Evolutionary conservation across 2,888 invertebrate species (phyloP).

Genomic region (Tricholauxania praeusta): DNA sequence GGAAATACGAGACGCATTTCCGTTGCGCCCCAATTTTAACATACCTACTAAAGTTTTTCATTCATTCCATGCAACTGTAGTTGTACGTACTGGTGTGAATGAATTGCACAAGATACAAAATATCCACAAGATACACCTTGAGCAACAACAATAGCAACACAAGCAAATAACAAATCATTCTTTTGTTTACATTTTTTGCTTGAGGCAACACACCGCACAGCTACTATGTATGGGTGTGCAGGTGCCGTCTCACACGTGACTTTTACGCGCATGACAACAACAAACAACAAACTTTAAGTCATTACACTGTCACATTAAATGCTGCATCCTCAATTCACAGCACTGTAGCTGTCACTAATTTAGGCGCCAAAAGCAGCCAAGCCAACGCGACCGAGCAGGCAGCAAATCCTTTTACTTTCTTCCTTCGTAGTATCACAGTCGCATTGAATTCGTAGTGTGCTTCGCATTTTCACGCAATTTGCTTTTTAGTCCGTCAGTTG

Average conservation of each 20-base stretch:
- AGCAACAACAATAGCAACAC: no score
- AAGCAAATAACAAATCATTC: no score
- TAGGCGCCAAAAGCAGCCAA: constrained; percentile 47
- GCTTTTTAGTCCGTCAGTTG: constrained; percentile 43
- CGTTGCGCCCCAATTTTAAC: no score
- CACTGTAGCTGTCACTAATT: constrained; percentile 9
- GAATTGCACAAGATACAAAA: no score
- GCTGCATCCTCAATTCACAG: constrained; percentile 6
- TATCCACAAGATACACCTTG: no score
- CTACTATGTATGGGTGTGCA: no score
- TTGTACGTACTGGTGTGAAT: no score
- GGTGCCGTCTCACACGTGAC: neutral
- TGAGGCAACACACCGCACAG: neutral
- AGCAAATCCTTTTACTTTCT: constrained; percentile 27
- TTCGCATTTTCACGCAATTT: constrained; percentile 39
- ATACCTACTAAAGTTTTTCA: no score
- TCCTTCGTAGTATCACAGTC: constrained; percentile 38
- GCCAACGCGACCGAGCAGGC: neutral
- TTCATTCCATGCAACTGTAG: no score
- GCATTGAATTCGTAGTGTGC: neutral
- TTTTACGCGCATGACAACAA: constrained; percentile 27
- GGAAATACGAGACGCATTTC: no score
- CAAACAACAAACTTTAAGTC: neutral
- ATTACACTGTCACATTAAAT: neutral
- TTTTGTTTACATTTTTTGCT: constrained; percentile 6